Percentiles rank a stretch among this genome's conserved stretches.
Conservation (phyloP, 2,888 invertebrate genomes). For the Nymphalis urticae region DNA sequence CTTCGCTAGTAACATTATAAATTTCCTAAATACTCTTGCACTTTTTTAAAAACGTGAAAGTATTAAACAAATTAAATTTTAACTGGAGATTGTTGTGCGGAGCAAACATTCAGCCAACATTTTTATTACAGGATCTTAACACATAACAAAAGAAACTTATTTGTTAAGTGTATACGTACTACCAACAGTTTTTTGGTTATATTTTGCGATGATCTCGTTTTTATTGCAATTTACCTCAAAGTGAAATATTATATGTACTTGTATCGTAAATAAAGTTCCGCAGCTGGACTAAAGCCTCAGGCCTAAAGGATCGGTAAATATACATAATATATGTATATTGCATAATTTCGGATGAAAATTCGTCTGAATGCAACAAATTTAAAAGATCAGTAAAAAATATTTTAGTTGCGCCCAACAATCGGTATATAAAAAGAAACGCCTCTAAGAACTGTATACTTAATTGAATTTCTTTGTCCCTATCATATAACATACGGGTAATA, state of each 20-base stretch:
- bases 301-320: background rate
- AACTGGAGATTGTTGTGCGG: background rate
- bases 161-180: slow-evolving; percentile 18
- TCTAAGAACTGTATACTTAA: background rate
- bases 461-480: slow-evolving; percentile 15
- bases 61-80: background rate
- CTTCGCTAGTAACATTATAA: no score
- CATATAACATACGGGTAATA: slow-evolving; percentile 37
- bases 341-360: background rate
- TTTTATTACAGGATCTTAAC: background rate
- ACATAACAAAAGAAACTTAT: slow-evolving; percentile 14
- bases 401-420: no score
- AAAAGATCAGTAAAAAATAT: no score
- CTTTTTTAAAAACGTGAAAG: background rate
- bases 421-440: background rate
- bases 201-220: slow-evolving; percentile 15
- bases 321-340: background rate
- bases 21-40: no score
- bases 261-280: background rate
- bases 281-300: no score
- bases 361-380: no score
- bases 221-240: background rate
- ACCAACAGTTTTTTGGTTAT: slow-evolving; percentile 5
- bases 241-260: background rate
- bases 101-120: background rate